Conservation (phyloP, 2,113 vertebrate genomes). For the cat (Felis catus) region F.catus_Fca126_mat1.0 CM031413.1:28300001-28300500, state of each 20-base stretch:
- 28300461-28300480: too few relatives aligned
- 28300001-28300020: neutral
- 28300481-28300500: too few relatives aligned
- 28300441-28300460: too few relatives aligned
- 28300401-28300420: too few relatives aligned
- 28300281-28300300: neutral
- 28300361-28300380: conserved; percentile 29
- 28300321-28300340: neutral
- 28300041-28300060: neutral
- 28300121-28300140: neutral
- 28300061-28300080: neutral
- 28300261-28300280: neutral
- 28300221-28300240: neutral
- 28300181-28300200: neutral
- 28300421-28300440: too few relatives aligned
- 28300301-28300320: neutral
- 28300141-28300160: neutral
- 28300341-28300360: conserved; percentile 11
- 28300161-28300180: neutral
- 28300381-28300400: neutral
- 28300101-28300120: neutral
- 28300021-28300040: neutral
- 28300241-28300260: neutral
- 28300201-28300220: neutral
- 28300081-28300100: neutral